These are phyloP conservation scores for Anguilla marmorata DNA, from an alignment of 2,797 vertebrate genomes.

Conservation along the genomic window DNA sequence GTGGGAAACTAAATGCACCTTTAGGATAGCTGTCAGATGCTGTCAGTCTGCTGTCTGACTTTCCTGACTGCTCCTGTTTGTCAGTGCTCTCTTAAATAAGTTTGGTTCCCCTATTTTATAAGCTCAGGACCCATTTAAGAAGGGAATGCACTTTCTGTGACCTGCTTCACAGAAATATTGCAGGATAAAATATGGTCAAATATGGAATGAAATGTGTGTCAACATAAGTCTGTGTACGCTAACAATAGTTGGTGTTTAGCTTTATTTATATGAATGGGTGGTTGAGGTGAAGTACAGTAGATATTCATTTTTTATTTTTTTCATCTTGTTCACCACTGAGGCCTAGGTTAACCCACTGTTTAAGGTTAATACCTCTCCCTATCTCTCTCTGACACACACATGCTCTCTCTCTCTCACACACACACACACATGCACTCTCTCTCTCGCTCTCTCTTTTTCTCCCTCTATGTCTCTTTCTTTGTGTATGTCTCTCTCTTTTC, in stretches of 20 bases:
- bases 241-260: not conserved
- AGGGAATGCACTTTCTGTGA: not conserved
- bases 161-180: not conserved
- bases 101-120: not conserved
- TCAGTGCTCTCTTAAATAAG: not conserved
- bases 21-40: not conserved
- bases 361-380: not conserved
- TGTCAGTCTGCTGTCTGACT: not conserved
- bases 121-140: not conserved
- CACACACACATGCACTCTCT: too few relatives aligned
- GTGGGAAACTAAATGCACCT: not conserved
- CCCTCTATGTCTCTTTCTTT: too few relatives aligned
- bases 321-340: not conserved
- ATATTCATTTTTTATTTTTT: not conserved
- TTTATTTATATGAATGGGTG: not conserved
- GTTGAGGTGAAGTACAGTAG: not conserved
- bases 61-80: not conserved
- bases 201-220: not conserved
- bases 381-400: not conserved
- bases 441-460: constrained; percentile 4
- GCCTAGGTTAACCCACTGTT: not conserved
- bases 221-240: not conserved
- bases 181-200: not conserved
- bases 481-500: too few relatives aligned
- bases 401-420: not conserved